phyloP scores from a whole-genome alignment of 2,113 vertebrate genomes.

The Ctenomys sociabilis region DNA sequence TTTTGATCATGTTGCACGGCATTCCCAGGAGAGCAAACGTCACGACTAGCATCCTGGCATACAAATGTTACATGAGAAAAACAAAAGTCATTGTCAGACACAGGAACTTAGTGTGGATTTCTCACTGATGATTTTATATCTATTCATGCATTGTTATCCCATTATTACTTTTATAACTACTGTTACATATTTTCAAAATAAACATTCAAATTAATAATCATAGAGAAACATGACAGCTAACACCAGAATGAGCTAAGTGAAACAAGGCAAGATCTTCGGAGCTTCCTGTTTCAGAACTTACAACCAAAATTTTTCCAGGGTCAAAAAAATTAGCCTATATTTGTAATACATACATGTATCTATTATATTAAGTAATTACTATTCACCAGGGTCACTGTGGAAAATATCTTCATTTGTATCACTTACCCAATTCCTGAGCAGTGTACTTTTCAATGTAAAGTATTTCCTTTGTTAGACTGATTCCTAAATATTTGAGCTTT shows the following conservation, averaged over 20 bases:
- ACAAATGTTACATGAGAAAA: background rate
- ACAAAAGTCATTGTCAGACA: slow-evolving; percentile 1
- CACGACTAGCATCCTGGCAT: background rate
- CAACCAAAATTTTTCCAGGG: background rate
- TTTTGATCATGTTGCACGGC: background rate
- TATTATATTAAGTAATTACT: background rate
- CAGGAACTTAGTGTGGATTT: background rate
- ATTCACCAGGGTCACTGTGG: background rate
- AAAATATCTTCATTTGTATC: background rate
- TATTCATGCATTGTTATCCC: background rate
- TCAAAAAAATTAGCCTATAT: background rate
- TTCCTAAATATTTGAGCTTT: no score
- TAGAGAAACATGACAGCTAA: background rate
- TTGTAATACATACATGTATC: background rate
- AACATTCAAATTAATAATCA: background rate
- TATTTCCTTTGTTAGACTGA: no score
- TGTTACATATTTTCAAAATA: no score
- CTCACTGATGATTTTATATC: background rate
- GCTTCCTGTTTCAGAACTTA: background rate
- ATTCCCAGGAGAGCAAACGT: background rate
- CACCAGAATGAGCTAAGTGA: background rate
- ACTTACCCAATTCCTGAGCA: background rate
- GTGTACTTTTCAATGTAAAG: no score
- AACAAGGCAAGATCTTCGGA: background rate
- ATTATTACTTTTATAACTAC: background rate